These are phyloP conservation scores for Coregonus sp. DNA, from an alignment of 2,797 vertebrate species.

Conservation along the genomic window DNA sequence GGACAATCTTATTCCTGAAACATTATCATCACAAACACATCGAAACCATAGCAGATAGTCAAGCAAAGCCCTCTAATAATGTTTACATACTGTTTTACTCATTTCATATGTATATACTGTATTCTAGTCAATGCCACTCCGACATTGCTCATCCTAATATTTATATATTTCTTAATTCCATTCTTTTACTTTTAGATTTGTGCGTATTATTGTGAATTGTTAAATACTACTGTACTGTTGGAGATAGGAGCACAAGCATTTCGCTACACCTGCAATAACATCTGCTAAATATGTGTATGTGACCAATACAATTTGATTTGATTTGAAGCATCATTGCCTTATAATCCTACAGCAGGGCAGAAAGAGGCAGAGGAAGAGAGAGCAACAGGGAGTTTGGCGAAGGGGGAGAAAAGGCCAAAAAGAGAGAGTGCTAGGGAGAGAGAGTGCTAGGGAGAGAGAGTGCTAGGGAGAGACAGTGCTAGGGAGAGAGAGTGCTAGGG, in stretches of 20 bases:
- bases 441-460: background rate
- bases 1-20: background rate
- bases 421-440: background rate
- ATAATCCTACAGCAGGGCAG: background rate
- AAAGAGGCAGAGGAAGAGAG: constrained; percentile 9
- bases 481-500: background rate
- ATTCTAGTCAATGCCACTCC: no score
- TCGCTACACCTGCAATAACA: no score
- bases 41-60: background rate
- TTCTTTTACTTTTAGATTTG: no score
- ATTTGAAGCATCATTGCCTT: background rate
- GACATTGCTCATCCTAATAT: no score
- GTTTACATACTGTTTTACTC: background rate
- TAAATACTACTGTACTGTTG: no score
- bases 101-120: no score
- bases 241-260: no score
- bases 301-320: no score
- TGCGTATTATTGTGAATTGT: no score
- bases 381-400: background rate
- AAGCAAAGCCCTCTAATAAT: background rate
- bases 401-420: background rate
- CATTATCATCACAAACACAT: background rate
- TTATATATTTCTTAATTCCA: no score
- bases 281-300: no score
- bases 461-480: background rate